Evolutionary conservation across 2,797 vertebrate species (phyloP), one percentile per base, ranked within the genome.

Genomic region (Scolopax rusticola): DNA sequence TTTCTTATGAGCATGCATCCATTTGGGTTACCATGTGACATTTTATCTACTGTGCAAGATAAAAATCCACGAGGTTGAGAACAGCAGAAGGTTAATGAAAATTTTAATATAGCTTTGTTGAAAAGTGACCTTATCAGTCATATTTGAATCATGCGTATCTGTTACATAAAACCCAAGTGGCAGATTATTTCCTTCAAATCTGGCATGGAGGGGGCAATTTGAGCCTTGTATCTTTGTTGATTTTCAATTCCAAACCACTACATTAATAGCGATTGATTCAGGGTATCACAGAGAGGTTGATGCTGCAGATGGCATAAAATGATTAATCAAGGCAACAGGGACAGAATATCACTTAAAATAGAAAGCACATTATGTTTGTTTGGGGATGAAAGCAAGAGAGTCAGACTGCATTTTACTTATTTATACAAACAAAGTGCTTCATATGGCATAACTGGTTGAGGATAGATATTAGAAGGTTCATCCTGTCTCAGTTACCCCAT

Each of bases 51-150:
- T 67, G 18, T 79, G 47, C 33, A 59, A 87, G 83, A 89, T 94
- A 90, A 94, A 87, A 96, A 80, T 91, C 59, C 65, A 61, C 0
- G 0, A 45, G 25, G 15, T 30, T 96, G 95, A 93, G 87, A 95
- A 79, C 30, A 80, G 48, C 30, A 86, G 56, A 92, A 84, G 54
- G 32, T 25, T 95, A 89, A 95, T 96, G 53, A 80, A 95, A 91
- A 18, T 91, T 94, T 95, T 94, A 95, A 94, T 97, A 86, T 47
- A 93, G 50, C 50, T 95, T 89, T 96, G 95, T 74, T 96, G 96
- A 97, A 96, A 97, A 91, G 84, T 59, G 78, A 70, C 40, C 77
- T 95, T 94, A 93, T 94, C 70, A 0, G 67, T 83, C 80, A 71
- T 90, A 80, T 87, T 89, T 91, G 70, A 87, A 78, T 91, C 60